Evolutionary conservation across 2,113 vertebrate genomes (phyloP), one percentile per base, ranked within the genome.

Genomic region (Triplophysa rosa): DNA sequence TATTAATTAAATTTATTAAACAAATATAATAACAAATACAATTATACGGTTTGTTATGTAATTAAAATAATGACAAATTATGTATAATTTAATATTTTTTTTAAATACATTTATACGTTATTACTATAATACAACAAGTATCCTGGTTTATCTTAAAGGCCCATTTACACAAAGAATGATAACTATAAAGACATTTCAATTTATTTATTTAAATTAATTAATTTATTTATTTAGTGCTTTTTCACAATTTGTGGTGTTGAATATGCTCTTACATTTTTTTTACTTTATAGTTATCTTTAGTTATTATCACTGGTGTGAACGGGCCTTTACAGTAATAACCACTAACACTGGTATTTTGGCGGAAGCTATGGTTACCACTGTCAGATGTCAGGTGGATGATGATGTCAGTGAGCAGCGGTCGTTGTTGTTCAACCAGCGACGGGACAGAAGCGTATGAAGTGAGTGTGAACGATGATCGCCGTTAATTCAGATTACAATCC

Each of bases 401-500:
- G 67, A 45, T 14, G 42, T 52, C 37, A 13, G 37, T 8, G 11
- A 13, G 42, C 12, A 29, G 67, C 8, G 13, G 13, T 1, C 13
- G 8, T 7, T 37, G 33, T 0, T 37, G 3, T 67, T 52, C 37
- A 45, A 67, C 19, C 40, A 24, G 37, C 65, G 13, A 9, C 24
- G 66, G 2, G 21, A 23, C 49, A 11, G 14, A 11, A 69, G 67
- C 23, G 45, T 10, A 8, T 19, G 33, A 45, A 61, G 70, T 75
- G 71, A 86, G 61, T 8, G 79, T 66, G 49, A 40, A 59, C n/a
- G 45, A 13, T 52, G 69, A 42, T 67, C 47, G 11, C 14, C 74
- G 62, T 58, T 68, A 67, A 77, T 79, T 49, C 59, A 21, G 42
- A 74, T 74, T 24, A n/a, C 26, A 49, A 80, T 79, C 69, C 54